Conservation (phyloP, 23 tunicate species). For the Aplidium turbinatum region DNA sequence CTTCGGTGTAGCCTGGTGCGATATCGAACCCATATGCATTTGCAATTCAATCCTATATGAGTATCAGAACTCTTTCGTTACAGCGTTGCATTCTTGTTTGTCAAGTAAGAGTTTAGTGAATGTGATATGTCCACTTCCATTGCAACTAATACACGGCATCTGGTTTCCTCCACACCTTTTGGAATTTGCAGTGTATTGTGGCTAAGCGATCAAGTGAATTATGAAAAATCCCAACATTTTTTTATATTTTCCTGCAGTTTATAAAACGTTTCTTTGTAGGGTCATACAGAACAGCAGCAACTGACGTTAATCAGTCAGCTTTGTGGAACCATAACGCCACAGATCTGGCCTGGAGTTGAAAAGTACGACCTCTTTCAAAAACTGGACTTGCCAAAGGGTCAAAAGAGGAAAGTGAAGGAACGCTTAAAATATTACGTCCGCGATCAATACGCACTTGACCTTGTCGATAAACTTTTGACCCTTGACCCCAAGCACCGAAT, state of each 20-base stretch:
- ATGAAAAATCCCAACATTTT: too few species aligned
- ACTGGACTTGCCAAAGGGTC: constrained; percentile 76
- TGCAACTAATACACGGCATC: too few species aligned
- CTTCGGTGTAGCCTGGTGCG: too few species aligned
- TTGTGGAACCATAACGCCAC: constrained; percentile 85
- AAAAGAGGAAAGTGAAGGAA: constrained; percentile 86
- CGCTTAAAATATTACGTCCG: constrained; percentile 76
- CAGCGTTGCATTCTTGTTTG: too few species aligned
- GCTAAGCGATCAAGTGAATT: too few species aligned
- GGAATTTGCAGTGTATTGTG: too few species aligned
- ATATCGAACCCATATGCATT: too few species aligned
- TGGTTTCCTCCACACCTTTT: too few species aligned
- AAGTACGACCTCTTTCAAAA: constrained; percentile 79
- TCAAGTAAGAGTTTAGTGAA: too few species aligned
- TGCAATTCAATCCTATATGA: too few species aligned
- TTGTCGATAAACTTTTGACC: constrained; percentile 83
- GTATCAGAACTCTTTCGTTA: too few species aligned
- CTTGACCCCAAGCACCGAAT: constrained; percentile 92
- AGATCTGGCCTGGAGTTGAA: constrained; percentile 93
- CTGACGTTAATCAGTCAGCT: constrained; percentile 84
- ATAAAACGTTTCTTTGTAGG: constrained; percentile 43
- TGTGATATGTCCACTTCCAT: too few species aligned
- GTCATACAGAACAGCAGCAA: constrained; percentile 89
- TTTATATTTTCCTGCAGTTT: neutral
- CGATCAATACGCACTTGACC: constrained; percentile 91